Evolutionary conservation across 2,888 invertebrate species (phyloP).

Genomic region (Ornithoptera priamus): DNA sequence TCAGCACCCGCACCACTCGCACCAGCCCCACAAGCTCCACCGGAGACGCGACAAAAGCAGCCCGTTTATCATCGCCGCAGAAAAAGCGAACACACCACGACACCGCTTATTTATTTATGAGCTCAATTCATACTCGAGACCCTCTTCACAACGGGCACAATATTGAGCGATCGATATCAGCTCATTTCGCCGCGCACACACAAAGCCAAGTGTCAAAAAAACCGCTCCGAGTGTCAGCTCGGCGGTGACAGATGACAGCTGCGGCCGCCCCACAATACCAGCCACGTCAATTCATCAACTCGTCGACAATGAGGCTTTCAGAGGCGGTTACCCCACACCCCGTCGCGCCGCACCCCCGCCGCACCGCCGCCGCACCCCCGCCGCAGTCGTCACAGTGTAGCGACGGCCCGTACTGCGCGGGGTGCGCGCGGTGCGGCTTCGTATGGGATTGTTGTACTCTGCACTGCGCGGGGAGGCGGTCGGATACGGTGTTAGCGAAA

Average conservation of each 20-base stretch:
- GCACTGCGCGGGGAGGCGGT: slow-evolving; percentile 43
- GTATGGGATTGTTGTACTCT: slow-evolving; percentile 38
- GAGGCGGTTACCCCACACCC: slow-evolving; percentile 58
- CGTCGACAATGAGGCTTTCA: slow-evolving; percentile 59
- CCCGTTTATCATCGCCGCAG: slow-evolving; percentile 59
- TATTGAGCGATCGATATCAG: slow-evolving; percentile 76
- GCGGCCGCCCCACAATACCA: slow-evolving; percentile 65
- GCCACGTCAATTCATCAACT: slow-evolving; percentile 71
- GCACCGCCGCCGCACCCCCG: too few relatives aligned
- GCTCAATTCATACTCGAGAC: slow-evolving; percentile 65
- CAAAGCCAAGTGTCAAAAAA: slow-evolving; percentile 71
- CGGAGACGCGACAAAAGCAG: slow-evolving; percentile 61
- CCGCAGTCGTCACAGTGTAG: too few relatives aligned
- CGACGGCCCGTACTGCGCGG: too few relatives aligned
- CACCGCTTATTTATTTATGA: slow-evolving; percentile 77
- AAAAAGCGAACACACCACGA: slow-evolving; percentile 69
- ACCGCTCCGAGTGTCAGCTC: slow-evolving; percentile 72
- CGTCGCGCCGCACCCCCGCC: slow-evolving; percentile 40
- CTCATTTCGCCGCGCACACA: slow-evolving; percentile 67
- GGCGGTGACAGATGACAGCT: slow-evolving; percentile 74
- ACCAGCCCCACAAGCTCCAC: slow-evolving; percentile 59
- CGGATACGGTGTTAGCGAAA: slow-evolving; percentile 51
- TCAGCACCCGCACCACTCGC: slow-evolving; percentile 27
- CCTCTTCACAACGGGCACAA: slow-evolving; percentile 59
- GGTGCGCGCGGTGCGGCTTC: background rate